Evolutionary conservation across 2,797 vertebrate species (phyloP), one percentile per base, ranked within the genome.

Genomic region (Champsocephalus gunnari): DNA sequence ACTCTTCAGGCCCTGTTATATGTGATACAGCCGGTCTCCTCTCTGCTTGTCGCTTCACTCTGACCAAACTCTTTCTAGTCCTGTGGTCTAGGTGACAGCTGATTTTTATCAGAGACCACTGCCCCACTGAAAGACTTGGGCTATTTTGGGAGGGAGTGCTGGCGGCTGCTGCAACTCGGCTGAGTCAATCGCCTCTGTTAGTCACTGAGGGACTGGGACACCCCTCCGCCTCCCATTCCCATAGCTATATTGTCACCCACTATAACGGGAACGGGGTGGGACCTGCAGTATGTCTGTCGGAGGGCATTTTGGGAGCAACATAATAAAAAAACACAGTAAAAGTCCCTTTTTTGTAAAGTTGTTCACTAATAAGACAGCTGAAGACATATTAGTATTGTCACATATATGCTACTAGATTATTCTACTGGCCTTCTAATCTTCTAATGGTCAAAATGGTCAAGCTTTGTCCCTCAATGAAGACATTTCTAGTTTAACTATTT

Each of bases 91-190:
- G 32, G 85, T 59, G 88, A 93, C 95, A 96, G 95, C 96, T 96
- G 96, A 95, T 94, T 96, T 96, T 95, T 96, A 96, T 96, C 94
- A 88, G 88, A 80, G 50, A 64, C 72, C 62, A 10, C 87, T 77
- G 77, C 67, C 83, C 92, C 87, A 91, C 89, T 91, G 88, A 89
- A 87, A 80, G 91, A 88, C 87, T 75, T 86, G 89, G 92, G 86
- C 94, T 97, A 96, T 97, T 96, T 97, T 95, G 91, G 96, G 96
- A 85, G 80, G 85, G 87, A 88, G 87, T 77, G 84, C 83, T 87
- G 90, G 79, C 87, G 87, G 84, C 89, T 79, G 76, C 87, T 64
- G 78, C 62, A 75, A 68, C 88, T 89, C 55, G 34, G 59, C 87
- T 95, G 93, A 95, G 89, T 96, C 94, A 91, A 83, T 95, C 92